These are phyloP conservation scores for Lethocerus indicus DNA, from an alignment of 1,140 invertebrate species.

Conservation along the genomic window DNA sequence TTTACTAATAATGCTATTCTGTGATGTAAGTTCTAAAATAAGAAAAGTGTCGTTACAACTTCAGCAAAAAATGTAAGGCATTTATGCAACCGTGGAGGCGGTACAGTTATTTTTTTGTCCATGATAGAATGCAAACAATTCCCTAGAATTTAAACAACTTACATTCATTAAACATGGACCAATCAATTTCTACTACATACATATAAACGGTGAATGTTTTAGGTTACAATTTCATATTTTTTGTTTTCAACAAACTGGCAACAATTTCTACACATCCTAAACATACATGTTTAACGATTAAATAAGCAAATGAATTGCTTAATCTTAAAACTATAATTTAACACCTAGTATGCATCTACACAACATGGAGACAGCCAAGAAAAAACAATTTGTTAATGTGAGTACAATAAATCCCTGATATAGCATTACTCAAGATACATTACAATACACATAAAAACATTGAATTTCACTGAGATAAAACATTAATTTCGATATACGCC, in stretches of 20 bases:
- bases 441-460: constrained; percentile 9
- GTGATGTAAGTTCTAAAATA: constrained; percentile 15
- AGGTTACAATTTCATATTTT: constrained; percentile 13
- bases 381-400: neutral
- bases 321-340: constrained; percentile 11
- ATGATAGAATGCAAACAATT: no score
- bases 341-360: constrained; percentile 13
- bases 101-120: constrained; percentile 8
- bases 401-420: neutral
- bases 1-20: constrained; percentile 10
- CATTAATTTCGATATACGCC: constrained; percentile 6
- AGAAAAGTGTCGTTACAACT: constrained; percentile 10
- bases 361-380: constrained; percentile 12
- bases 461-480: constrained; percentile 3
- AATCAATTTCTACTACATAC: constrained; percentile 16
- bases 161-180: constrained; percentile 15
- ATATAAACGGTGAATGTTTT: constrained; percentile 13
- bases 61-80: constrained; percentile 12
- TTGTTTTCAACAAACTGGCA: constrained; percentile 15
- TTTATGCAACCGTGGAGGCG: constrained; percentile 13
- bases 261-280: constrained; percentile 17
- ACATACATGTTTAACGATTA: constrained; percentile 14
- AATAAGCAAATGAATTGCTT: constrained; percentile 14
- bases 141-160: constrained; percentile 9
- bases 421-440: neutral